Percentiles rank a stretch among this genome's conserved stretches.
Evolutionary conservation across 23 tunicate species (phyloP).

Genomic region (Halocynthia roretzi): DNA sequence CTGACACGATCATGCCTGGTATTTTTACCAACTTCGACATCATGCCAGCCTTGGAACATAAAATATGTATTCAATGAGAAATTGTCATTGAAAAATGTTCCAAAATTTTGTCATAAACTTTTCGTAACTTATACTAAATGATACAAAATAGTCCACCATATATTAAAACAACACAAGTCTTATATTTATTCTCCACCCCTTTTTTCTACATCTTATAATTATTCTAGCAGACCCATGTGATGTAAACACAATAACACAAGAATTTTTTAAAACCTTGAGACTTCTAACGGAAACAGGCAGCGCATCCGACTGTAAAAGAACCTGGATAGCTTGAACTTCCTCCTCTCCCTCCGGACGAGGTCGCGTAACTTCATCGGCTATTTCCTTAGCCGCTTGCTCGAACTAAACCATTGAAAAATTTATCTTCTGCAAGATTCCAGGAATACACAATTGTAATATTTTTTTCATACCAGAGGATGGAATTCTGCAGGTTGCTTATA

Average conservation of each 20-base stretch:
- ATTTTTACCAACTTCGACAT: conserved; percentile 90
- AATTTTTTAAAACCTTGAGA: conserved; percentile 41
- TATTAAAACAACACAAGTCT: too few relatives aligned
- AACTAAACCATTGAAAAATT: conserved; percentile 3
- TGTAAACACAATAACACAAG: too few relatives aligned
- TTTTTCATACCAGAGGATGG: conserved; percentile 66
- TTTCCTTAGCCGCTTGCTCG: conserved; percentile 61
- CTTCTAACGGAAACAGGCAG: conserved; percentile 65
- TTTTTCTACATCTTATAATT: too few relatives aligned
- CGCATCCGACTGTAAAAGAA: conserved; percentile 75
- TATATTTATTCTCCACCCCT: too few relatives aligned
- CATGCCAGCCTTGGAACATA: conserved; percentile 22
- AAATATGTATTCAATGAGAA: too few relatives aligned
- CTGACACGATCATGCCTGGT: conserved; percentile 96
- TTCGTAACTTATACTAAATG: too few relatives aligned
- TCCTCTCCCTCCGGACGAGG: conserved; percentile 91
- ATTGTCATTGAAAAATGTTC: too few relatives aligned
- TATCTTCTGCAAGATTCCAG: not conserved
- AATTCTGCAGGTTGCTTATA: conserved; percentile 80
- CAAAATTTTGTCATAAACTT: too few relatives aligned
- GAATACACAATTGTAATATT: not conserved
- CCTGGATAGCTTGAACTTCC: conserved; percentile 70
- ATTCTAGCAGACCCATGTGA: too few relatives aligned
- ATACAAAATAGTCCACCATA: too few relatives aligned
- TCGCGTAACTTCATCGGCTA: conserved; percentile 97